These are phyloP conservation scores for Scaptomyza hsui DNA, from an alignment of 1,140 invertebrate genomes.

Conservation along the genomic window DNA sequence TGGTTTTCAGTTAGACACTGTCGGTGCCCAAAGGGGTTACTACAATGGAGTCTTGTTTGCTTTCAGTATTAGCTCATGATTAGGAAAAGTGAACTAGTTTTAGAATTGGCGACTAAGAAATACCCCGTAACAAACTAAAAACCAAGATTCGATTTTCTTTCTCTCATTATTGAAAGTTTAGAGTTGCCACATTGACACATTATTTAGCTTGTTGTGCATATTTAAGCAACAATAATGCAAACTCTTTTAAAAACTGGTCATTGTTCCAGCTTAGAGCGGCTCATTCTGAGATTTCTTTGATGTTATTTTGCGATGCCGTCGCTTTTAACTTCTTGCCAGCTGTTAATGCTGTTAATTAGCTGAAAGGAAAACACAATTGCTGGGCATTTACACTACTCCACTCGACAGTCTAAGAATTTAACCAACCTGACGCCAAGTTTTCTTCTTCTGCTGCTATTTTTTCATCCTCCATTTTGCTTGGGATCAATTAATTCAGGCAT, in stretches of 20 bases:
- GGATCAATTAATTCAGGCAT: constrained; percentile 64
- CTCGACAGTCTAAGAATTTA: constrained; percentile 35
- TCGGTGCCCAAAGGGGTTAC: constrained; percentile 30
- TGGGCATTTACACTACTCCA: constrained; percentile 60
- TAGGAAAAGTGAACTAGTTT: background rate
- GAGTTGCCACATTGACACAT: too few relatives aligned
- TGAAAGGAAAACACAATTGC: constrained; percentile 60
- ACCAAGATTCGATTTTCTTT: background rate
- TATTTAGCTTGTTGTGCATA: constrained; percentile 29
- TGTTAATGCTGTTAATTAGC: constrained; percentile 64
- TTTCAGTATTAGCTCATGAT: background rate
- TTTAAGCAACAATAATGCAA: constrained; percentile 23
- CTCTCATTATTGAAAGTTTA: too few relatives aligned
- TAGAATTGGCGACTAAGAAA: background rate
- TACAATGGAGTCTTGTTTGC: constrained; percentile 38
- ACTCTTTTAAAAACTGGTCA: constrained; percentile 18
- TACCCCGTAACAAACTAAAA: background rate
- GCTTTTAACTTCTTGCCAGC: constrained; percentile 41
- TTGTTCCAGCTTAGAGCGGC: constrained; percentile 20
- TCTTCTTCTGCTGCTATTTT: constrained; percentile 5
- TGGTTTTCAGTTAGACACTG: constrained; percentile 36
- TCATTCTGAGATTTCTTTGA: constrained; percentile 41
- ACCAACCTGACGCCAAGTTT: constrained; percentile 9
- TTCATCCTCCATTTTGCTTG: constrained; percentile 13
- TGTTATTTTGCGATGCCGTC: constrained; percentile 9